A percentile compares a stretch with the other conserved stretches of the same genome.
Evolutionary conservation across 23 tunicate species (phyloP).

Genomic region (Ascidia mentula): DNA sequence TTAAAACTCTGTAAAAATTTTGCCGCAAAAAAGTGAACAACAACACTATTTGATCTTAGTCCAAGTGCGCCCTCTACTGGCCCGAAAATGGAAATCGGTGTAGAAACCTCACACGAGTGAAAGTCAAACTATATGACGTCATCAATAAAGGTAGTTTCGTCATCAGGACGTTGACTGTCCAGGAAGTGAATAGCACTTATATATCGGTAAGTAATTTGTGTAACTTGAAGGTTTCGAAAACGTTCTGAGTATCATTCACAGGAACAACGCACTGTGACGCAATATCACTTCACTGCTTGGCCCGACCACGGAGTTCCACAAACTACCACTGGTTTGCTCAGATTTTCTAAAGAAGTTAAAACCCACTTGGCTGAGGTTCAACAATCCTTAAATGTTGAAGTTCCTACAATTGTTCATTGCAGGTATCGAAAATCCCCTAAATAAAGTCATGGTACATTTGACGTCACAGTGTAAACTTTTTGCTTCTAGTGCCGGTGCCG

Average conservation of each 20-base stretch:
- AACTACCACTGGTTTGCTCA: neutral
- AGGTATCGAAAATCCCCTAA: too few relatives aligned
- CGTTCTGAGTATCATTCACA: too few relatives aligned
- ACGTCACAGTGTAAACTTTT: too few relatives aligned
- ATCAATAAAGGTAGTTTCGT: neutral
- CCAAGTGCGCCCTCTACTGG: too few relatives aligned
- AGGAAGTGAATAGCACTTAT: neutral
- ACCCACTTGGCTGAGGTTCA: neutral
- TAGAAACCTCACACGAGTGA: neutral
- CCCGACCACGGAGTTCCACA: conserved; percentile 7
- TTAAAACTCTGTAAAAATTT: too few relatives aligned
- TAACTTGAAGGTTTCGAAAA: neutral
- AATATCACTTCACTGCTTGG: neutral
- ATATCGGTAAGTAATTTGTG: neutral
- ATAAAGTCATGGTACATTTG: too few relatives aligned
- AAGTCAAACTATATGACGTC: neutral
- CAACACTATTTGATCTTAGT: too few relatives aligned
- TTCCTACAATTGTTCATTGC: neutral
- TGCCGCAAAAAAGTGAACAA: too few relatives aligned
- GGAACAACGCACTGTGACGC: neutral
- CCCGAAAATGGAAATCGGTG: neutral
- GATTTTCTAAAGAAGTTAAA: neutral
- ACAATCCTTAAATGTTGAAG: neutral
- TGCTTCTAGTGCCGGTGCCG: conserved; percentile 88
- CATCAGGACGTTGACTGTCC: neutral